Conservation (phyloP, 2,888 invertebrate species). For the Zaprionus bogoriensis region DNA sequence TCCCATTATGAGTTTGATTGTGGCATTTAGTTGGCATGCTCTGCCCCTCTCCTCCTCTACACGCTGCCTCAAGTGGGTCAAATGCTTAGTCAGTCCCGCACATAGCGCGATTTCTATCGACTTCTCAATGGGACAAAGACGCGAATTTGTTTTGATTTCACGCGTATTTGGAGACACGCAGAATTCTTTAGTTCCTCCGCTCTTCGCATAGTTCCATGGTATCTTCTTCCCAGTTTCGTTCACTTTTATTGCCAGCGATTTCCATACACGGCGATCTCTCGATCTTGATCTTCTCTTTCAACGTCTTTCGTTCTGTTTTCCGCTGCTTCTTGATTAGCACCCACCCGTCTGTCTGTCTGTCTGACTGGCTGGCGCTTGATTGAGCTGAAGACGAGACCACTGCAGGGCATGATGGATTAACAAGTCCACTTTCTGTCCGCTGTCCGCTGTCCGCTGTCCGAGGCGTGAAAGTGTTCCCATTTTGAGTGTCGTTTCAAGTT, state of each 20-base stretch:
- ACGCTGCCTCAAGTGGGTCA: conserved; percentile 14
- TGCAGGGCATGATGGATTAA: conserved; percentile 33
- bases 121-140: too few relatives aligned
- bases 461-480: conserved; percentile 78
- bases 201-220: too few relatives aligned
- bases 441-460: conserved; percentile 12
- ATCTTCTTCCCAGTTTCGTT: conserved; percentile 3
- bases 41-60: not conserved
- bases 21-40: conserved; percentile 7
- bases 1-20: conserved; percentile 41
- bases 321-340: conserved; percentile 42
- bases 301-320: not conserved
- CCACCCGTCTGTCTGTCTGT: not conserved
- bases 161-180: not conserved
- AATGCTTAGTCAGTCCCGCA: conserved; percentile 8
- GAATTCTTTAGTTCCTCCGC: too few relatives aligned
- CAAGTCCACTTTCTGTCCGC: conserved; percentile 22
- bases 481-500: conserved; percentile 61
- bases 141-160: not conserved
- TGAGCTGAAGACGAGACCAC: too few relatives aligned
- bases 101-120: not conserved
- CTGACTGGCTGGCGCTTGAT: too few relatives aligned
- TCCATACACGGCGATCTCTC: too few relatives aligned
- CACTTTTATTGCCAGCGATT: not conserved
- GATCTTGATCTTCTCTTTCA: not conserved